Evolutionary conservation across 2,797 vertebrate genomes (phyloP), one percentile per base, ranked within the genome.

Genomic region (Zenarchopterus dispar): DNA sequence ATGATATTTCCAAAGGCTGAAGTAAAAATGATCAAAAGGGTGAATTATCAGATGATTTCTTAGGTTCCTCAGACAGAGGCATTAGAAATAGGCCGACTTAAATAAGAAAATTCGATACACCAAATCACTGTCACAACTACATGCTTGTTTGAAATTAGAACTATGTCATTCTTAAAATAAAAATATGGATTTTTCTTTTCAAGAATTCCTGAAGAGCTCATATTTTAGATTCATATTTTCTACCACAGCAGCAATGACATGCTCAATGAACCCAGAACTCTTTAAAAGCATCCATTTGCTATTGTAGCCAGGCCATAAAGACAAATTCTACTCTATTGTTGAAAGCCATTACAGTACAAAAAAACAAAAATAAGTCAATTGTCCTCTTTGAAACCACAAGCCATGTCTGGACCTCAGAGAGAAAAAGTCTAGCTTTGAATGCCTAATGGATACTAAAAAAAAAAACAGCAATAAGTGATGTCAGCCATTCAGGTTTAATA

Each of bases 401-500:
- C 67, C 49, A 15, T 60, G 54, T 78, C 64, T 60, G 46, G 62
- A 77, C 45, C 49, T 45, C 39, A 28, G 63, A 64, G 58, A 56
- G 50, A 56, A 62, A 60, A 55, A 22, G 58, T 62, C 64, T 56
- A 43, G 61, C 71, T 80, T 72, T 59, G 60, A 78, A 61, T 28
- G 60, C 86, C 77, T 58, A 6, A 50, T 77, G 84, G 78, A 71
- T 70, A 45, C 36, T 36, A 46, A 31, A 71, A 67, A 31, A 71
- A 67, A 51, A 71, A 68, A 56, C 59, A 21, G 49, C 13, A 33
- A 75, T 72, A 65, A 67, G 60, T 17, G 58, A 68, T 56, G 67
- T 74, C 56, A 39, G 22, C 56, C 67, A 69, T 90, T 92, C 77
- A 74, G 58, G 71, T 76, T 92, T 89, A 93, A 90, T 79, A 89